Base-by-base conservation (phyloP, 2,797 vertebrate genomes). In the Thunnus albacares region DNA sequence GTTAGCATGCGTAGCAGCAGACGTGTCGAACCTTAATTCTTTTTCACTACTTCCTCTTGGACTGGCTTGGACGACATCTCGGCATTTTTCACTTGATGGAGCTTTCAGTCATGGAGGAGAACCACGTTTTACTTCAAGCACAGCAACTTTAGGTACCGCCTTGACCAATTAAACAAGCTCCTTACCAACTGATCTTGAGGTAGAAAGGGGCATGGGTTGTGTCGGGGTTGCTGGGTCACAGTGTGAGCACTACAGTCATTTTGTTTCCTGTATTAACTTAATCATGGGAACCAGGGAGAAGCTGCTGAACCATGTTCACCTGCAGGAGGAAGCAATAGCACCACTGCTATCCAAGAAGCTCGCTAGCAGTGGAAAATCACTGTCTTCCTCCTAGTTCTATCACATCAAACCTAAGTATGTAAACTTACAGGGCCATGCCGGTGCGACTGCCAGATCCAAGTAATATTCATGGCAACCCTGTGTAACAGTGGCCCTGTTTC, bases 21-120 rank as follows among this genome's bases (percentile, higher is more conserved):
- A 82, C 80, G 60, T 67, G 77, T 80, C 51, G 53, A 82, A 79
- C 88, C 87, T 94, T 90, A 87, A 94, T 93, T 93, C 89, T 92
- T 91, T 86, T 88, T 89, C 88, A 90, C 87, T 88, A 90, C 87
- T 92, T 93, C 84, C 88, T 93, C 89, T 85, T 84, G 86, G 87
- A 90, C 84, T 82, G 89, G 80, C 86, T 80, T 62, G 77, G 84
- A 72, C 85, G 91, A 93, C 88, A 92, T 91, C 88, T 75, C 87
- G 24, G 85, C 90, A 92, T 92, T 90, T 93, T 87, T 91, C 85
- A 84, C 77, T 87, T 86, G 84, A 87, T 87, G 87, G 84, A 84
- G 84, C 66, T 80, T 84, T 88, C 80, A 86, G 90, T 86, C 77
- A 73, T 61, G 70, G 75, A 88, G 84, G 76, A 88, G 85, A 83